Base-by-base conservation (phyloP, 2,797 vertebrate species). In the Hydrocynus forskahlii region DNA sequence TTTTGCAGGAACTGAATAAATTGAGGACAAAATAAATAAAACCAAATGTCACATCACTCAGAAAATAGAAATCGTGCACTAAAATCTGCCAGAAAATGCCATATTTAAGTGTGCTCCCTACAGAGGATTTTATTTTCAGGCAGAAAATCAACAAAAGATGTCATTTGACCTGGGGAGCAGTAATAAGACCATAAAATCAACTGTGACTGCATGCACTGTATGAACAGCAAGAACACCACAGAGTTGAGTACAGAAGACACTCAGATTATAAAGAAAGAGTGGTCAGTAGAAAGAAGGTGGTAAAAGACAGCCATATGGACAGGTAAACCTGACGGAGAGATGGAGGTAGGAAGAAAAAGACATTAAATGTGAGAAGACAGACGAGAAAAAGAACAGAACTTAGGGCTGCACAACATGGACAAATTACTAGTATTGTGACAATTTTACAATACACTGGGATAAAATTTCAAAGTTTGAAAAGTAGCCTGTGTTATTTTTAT, bases 251-350 rank as follows among this genome's bases (percentile, higher is more conserved):
- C 40, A 81, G 17, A 67, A 25, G 55, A 25, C 7, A 7, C 35
- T 55, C n/a, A 76, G 52, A 54, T 63, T 29, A 29, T 29, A 29
- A 29, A 66, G 10, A n/a, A 3, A 8, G n/a, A 38, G 21, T 13
- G 2, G 7, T 29, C 6, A 43, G 16, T 23, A 29, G 16, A 16
- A 14, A 79, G 71, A 63, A 73, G 48, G 78, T 48, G 40, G 17
- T 25, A 17, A 66, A 29, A 14, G 14, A 74, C 35, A 55, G 48
- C 77, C 12, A 80, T 5, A 74, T 73, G 8, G 84, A 81, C 19
- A 70, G 79, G 73, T n/a, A 67, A 67, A 67, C 64, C 64, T 67
- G 81, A 85, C 14, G 9, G 84, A 54, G 63, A 40, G 68, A 21
- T 79, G 21, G 66, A 55, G 62, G 66, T 43, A 64, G 0, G 43